Percentiles rank a stretch among this genome's conserved stretches.
Evolutionary conservation across 2,113 vertebrate species (phyloP).

Genomic region (Rallus limicola): DNA sequence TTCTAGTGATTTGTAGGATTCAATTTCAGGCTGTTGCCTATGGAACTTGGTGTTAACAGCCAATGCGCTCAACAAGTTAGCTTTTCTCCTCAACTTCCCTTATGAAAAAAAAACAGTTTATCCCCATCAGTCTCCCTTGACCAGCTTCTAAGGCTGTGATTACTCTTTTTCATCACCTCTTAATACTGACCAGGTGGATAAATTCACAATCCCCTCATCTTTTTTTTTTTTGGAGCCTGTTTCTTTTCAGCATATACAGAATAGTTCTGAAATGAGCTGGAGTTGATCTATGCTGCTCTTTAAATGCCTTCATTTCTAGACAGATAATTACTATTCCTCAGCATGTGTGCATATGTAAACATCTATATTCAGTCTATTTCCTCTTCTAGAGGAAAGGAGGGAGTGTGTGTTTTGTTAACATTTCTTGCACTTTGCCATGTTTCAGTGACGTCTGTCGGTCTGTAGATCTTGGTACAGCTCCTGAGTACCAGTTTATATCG

Average conservation of each 20-base stretch:
- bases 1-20: constrained; percentile 20
- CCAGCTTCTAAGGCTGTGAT: not conserved
- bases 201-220: not conserved
- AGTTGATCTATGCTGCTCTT: not conserved
- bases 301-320: not conserved
- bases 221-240: not conserved
- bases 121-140: not conserved
- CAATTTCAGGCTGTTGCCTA: constrained; percentile 36
- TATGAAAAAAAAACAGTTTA: not conserved
- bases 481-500: not conserved
- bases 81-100: not conserved
- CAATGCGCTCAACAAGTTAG: not conserved
- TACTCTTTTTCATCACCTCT: not conserved
- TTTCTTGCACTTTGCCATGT: not conserved
- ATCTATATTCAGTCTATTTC: not conserved
- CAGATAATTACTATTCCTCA: not conserved
- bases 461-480: not conserved
- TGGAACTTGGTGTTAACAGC: not conserved
- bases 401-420: not conserved
- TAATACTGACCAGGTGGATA: not conserved
- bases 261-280: not conserved
- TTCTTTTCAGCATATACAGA: not conserved
- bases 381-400: not conserved
- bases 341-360: not conserved
- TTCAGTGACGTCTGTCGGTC: not conserved